Conservation (phyloP, 2,113 vertebrate species). For the Pachyramphus minor region DNA sequence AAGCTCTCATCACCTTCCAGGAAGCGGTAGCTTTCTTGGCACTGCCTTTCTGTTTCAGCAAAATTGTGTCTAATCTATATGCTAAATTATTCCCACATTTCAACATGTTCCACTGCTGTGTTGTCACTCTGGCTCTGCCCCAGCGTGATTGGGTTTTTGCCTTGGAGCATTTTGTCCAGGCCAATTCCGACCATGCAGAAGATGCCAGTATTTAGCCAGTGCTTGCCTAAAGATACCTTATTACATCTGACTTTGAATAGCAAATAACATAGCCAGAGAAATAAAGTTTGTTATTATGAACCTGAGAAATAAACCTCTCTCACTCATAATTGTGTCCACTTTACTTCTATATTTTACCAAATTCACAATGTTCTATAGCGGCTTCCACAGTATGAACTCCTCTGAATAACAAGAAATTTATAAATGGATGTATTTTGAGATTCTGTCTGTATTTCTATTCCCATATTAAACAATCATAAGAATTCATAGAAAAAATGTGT, state of each 20-base stretch:
- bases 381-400: not conserved
- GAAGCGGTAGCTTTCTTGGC: not conserved
- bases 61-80: not conserved
- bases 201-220: not conserved
- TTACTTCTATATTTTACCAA: not conserved
- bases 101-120: not conserved
- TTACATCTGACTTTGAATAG: not conserved
- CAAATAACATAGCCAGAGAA: not conserved
- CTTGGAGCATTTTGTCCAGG: not conserved
- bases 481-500: not conserved
- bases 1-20: not conserved
- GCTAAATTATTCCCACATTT: constrained; percentile 18
- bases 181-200: not conserved
- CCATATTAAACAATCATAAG: not conserved
- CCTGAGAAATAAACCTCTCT: not conserved
- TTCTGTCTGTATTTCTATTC: not conserved
- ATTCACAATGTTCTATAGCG: not conserved
- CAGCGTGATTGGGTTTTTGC: not conserved
- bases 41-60: not conserved
- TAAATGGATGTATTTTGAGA: not conserved
- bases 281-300: not conserved
- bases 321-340: not conserved
- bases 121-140: not conserved
- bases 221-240: not conserved
- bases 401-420: not conserved